These are phyloP conservation scores for Zonitis immaculata DNA, from an alignment of 2,888 invertebrate species.

Conservation along the genomic window DNA sequence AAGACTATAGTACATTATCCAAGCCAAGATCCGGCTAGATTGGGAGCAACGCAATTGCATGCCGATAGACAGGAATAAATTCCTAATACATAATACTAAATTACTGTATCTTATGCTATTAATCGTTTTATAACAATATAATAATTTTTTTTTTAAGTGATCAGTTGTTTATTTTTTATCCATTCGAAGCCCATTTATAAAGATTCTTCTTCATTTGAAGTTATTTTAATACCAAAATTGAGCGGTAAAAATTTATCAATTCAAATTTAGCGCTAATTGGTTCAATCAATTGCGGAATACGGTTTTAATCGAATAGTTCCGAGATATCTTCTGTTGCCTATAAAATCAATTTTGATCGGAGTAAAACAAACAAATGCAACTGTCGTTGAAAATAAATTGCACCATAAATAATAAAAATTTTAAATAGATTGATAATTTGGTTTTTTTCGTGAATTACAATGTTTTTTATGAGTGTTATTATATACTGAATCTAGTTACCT, in stretches of 20 bases:
- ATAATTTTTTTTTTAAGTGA: neutral
- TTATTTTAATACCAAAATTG: too few relatives aligned
- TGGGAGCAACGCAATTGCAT: conserved; percentile 63
- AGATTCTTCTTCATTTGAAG: too few relatives aligned
- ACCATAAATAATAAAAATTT: neutral
- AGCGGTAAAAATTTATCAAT: neutral
- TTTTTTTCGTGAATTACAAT: too few relatives aligned
- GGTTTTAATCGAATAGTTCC: neutral
- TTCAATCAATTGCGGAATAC: neutral
- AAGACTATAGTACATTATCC: conserved; percentile 81
- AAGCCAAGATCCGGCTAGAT: conserved; percentile 91
- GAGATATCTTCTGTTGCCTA: neutral
- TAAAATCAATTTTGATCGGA: neutral
- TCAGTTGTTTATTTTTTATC: too few relatives aligned
- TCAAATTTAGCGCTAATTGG: neutral
- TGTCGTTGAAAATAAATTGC: neutral
- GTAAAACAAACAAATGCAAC: neutral
- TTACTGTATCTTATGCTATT: neutral
- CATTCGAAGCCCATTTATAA: too few relatives aligned
- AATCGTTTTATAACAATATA: neutral
- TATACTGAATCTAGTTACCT: conserved; percentile 1
- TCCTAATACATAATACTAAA: too few relatives aligned
- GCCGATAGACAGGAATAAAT: conserved; percentile 39
- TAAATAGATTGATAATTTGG: too few relatives aligned
- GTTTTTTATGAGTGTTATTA: too few relatives aligned